Percentiles rank a stretch among this genome's conserved stretches.
Evolutionary conservation across 2,888 invertebrate species (phyloP).

Genomic region (Leptinotarsa haldemani): DNA sequence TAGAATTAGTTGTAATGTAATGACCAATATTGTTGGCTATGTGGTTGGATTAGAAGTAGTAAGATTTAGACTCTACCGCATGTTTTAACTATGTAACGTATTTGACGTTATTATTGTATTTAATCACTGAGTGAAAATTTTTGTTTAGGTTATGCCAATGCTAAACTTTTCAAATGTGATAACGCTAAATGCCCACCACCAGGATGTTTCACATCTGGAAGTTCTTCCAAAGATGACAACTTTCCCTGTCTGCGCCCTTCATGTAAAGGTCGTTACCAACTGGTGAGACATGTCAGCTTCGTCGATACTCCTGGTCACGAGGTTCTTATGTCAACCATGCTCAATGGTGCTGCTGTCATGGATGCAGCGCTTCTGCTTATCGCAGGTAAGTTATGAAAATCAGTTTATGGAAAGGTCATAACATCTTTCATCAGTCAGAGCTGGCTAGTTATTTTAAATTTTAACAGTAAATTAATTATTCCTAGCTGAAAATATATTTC

Average conservation of each 20-base stretch:
- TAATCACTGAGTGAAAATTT: background rate
- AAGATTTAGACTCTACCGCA: too few relatives aligned
- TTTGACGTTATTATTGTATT: too few relatives aligned
- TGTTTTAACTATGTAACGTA: too few relatives aligned
- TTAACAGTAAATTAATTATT: too few relatives aligned
- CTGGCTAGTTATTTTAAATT: too few relatives aligned
- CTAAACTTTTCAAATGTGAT: constrained; percentile 98
- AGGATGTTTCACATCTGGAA: constrained; percentile 94
- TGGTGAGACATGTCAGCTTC: constrained; percentile 97
- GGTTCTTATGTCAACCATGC: constrained; percentile 99
- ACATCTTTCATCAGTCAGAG: background rate
- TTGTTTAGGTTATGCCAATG: constrained; percentile 88
- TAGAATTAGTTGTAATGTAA: too few relatives aligned
- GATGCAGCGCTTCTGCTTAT: constrained; percentile 97
- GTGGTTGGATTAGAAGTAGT: too few relatives aligned
- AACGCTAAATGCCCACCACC: constrained; percentile 95
- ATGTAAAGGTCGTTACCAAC: constrained; percentile 92
- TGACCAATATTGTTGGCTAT: too few relatives aligned
- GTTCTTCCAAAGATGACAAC: constrained; percentile 95
- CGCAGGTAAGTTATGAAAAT: constrained; percentile 68
- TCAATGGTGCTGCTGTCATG: constrained; percentile 99
- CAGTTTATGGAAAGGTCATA: background rate
- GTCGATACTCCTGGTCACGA: constrained; percentile 99
- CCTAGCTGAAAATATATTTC: too few relatives aligned
- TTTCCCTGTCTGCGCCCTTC: constrained; percentile 91